These are phyloP conservation scores for Dicrurus megarhynchus DNA, from an alignment of 2,113 vertebrate species.

Conservation along the genomic window DNA sequence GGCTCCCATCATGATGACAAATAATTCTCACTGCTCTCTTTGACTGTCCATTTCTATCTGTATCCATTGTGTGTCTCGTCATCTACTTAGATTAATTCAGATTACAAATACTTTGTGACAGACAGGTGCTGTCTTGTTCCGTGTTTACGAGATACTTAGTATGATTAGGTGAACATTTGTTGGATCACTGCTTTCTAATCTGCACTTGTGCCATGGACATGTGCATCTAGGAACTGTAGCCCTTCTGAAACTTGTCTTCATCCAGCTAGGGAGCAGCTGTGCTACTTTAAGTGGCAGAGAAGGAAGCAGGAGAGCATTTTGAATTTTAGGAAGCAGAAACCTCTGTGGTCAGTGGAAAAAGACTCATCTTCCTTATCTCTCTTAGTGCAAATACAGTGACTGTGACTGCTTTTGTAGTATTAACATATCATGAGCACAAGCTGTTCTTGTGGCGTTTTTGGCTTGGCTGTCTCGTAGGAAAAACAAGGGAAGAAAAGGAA, in stretches of 20 bases:
- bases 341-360: not conserved
- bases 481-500: not conserved
- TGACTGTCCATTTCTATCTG: not conserved
- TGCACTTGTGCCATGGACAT: not conserved
- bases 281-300: not conserved
- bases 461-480: not conserved
- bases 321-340: not conserved
- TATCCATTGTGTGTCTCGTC: not conserved
- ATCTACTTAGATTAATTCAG: not conserved
- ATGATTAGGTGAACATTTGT: not conserved
- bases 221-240: not conserved
- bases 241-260: not conserved
- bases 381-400: not conserved
- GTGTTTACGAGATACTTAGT: not conserved
- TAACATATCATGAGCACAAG: not conserved
- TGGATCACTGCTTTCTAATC: not conserved
- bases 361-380: not conserved
- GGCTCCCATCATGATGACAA: not conserved
- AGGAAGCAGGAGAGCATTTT: not conserved
- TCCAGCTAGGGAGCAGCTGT: not conserved
- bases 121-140: not conserved
- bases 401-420: not conserved
- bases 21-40: not conserved
- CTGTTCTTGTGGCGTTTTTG: slow-evolving; percentile 9
- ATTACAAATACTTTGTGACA: not conserved